Percentiles rank a stretch among this genome's conserved stretches.
Evolutionary conservation across 2,113 vertebrate species (phyloP).

Genomic region (Puma concolor): DNA sequence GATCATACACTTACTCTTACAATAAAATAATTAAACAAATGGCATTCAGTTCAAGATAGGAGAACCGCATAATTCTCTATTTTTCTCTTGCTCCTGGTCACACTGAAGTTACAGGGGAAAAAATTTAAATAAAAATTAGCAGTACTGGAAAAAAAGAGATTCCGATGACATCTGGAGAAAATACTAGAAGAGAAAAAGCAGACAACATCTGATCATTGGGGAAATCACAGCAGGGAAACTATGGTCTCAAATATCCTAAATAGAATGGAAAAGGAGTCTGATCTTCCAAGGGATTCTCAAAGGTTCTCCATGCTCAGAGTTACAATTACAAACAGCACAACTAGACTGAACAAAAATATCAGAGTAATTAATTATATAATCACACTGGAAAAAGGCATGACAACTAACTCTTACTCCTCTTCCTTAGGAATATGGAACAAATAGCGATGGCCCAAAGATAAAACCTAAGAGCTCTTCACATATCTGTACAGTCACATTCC

Average conservation of each 20-base stretch:
- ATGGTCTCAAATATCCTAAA: not conserved
- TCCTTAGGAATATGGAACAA: not conserved
- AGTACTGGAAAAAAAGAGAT: not conserved
- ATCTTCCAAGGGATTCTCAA: not conserved
- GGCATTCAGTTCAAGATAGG: not conserved
- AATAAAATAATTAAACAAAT: not conserved
- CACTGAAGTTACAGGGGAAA: not conserved
- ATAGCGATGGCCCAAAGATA: not conserved
- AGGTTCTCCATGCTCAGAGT: not conserved
- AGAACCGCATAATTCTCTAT: not conserved
- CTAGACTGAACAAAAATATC: not conserved
- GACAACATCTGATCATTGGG: not conserved
- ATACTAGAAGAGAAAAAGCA: not conserved
- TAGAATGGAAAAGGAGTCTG: not conserved
- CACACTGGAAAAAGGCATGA: not conserved
- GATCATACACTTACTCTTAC: not conserved
- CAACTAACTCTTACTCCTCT: not conserved
- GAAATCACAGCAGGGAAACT: not conserved
- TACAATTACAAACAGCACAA: not conserved
- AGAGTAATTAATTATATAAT: not conserved
- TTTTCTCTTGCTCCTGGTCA: not conserved
- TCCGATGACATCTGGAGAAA: not conserved
- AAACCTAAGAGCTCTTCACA: not conserved
- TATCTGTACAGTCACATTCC: not conserved
- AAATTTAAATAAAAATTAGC: not conserved